Evolutionary conservation across 2,113 vertebrate genomes (phyloP).

Genomic region (Pachypanchax playfairii): DNA sequence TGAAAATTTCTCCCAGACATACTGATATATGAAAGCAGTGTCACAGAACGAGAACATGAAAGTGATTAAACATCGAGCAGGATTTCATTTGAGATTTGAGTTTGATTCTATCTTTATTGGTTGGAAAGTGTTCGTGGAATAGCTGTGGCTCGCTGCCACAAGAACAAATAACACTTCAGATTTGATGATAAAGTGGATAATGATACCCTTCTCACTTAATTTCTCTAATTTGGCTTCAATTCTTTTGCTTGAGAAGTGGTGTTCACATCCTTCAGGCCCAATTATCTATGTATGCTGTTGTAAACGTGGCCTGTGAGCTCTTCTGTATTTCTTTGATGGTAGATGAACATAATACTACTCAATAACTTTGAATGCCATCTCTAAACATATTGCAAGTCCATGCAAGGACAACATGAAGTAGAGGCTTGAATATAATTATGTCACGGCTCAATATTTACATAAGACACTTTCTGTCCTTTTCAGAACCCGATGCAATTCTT

Average conservation of each 20-base stretch:
- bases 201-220: background rate
- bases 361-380: background rate
- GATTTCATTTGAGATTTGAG: background rate
- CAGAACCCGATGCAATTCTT: background rate
- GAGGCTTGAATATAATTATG: constrained; percentile 4
- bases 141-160: background rate
- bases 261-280: background rate
- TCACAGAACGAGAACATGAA: background rate
- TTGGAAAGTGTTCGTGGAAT: background rate
- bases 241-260: background rate
- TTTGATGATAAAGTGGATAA: background rate
- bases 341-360: background rate
- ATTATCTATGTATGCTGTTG: background rate
- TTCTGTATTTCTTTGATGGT: background rate
- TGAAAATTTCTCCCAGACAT: background rate
- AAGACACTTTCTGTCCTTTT: constrained; percentile 18
- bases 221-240: background rate
- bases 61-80: background rate
- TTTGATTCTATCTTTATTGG: background rate
- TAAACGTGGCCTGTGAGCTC: background rate
- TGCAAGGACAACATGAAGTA: constrained; percentile 4
- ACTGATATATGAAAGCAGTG: background rate
- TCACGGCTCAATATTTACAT: constrained; percentile 11
- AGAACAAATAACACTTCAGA: background rate
- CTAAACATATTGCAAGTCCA: background rate